Conservation (phyloP, 2,113 vertebrate species). For the Actinemys pallida region DNA sequence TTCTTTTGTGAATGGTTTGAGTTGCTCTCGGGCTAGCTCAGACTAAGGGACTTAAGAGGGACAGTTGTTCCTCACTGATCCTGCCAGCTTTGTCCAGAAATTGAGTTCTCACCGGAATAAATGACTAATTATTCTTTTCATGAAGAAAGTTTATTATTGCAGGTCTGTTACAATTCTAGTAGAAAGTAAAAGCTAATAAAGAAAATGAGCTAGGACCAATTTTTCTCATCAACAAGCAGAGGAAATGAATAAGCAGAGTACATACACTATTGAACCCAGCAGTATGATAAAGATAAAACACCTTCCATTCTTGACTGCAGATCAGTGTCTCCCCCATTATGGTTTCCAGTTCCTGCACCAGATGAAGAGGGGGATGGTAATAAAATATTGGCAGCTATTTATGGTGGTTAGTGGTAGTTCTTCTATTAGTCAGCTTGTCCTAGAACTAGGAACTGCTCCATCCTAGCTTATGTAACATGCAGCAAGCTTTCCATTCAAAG, state of each 20-base stretch:
- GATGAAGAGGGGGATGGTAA: background rate
- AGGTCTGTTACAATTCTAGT: slow-evolving; percentile 78
- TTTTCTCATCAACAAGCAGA: slow-evolving; percentile 58
- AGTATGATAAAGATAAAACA: slow-evolving; percentile 45
- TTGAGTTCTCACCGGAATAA: slow-evolving; percentile 6
- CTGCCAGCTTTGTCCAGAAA: background rate
- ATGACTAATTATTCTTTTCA: slow-evolving; percentile 40
- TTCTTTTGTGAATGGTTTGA: background rate
- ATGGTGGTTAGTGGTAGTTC: background rate
- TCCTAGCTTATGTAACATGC: slow-evolving; percentile 32
- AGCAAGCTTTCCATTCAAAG: slow-evolving; percentile 38
- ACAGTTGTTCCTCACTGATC: background rate
- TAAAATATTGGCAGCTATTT: slow-evolving; percentile 4
- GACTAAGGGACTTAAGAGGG: background rate
- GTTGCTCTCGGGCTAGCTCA: background rate
- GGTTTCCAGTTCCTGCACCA: slow-evolving; percentile 56
- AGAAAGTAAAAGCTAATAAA: slow-evolving; percentile 79
- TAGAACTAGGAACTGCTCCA: slow-evolving; percentile 13
- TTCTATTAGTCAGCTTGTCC: background rate
- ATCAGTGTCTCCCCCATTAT: slow-evolving; percentile 29
- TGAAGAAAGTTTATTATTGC: slow-evolving; percentile 86
- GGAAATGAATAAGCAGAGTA: slow-evolving; percentile 65
- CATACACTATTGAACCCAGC: slow-evolving; percentile 62
- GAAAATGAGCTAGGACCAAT: slow-evolving; percentile 67
- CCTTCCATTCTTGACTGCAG: slow-evolving; percentile 33